Percentiles rank a stretch among this genome's conserved stretches.
phyloP scores from a whole-genome alignment of 2,113 vertebrate species.

The Empidonax alnorum region DNA sequence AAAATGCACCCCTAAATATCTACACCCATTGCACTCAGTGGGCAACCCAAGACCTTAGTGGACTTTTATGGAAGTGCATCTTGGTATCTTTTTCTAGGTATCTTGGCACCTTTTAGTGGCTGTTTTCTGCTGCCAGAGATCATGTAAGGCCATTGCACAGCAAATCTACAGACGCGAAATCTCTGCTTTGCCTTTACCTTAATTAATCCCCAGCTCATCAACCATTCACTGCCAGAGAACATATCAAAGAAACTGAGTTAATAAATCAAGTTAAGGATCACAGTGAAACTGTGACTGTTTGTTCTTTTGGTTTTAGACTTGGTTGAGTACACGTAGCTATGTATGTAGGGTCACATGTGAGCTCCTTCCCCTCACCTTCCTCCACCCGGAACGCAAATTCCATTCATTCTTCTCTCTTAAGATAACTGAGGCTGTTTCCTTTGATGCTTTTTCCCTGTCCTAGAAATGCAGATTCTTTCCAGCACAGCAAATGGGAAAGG shows the following conservation, averaged over 20 bases:
- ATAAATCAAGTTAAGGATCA: not conserved
- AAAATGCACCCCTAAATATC: not conserved
- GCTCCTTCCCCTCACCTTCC: not conserved
- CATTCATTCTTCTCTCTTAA: not conserved
- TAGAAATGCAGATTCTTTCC: not conserved
- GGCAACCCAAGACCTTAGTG: not conserved
- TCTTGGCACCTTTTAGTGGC: not conserved
- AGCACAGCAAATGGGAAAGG: not conserved
- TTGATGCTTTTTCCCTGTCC: not conserved
- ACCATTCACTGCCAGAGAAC: not conserved
- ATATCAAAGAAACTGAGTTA: not conserved
- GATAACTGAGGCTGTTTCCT: not conserved
- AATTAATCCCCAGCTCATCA: not conserved
- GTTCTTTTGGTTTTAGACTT: not conserved
- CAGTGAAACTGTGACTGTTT: not conserved
- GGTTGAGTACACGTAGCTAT: not conserved
- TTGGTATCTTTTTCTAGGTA: not conserved
- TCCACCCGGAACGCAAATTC: not conserved
- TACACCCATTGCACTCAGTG: not conserved
- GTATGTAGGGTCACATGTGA: not conserved
- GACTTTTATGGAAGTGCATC: not conserved
- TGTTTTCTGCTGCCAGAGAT: not conserved
- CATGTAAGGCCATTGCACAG: not conserved
- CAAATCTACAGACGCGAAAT: not conserved
- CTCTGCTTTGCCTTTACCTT: not conserved